Conservation (phyloP, 1,140 invertebrate species). For the Manduca sexta region DNA sequence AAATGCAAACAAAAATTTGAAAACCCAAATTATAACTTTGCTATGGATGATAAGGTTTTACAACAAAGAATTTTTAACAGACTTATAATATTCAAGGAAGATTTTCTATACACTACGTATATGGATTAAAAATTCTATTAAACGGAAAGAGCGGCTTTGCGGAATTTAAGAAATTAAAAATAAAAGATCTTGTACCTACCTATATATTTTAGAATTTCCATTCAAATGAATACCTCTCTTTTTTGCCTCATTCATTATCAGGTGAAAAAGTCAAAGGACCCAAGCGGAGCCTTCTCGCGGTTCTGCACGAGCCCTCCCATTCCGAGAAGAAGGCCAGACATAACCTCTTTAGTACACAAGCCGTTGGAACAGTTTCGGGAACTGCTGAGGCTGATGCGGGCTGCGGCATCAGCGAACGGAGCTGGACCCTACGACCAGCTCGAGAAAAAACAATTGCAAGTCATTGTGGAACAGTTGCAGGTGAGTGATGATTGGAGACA, state of each 20-base stretch:
- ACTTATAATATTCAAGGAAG: too few relatives aligned
- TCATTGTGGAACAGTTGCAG: constrained; percentile 67
- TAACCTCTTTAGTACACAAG: constrained; percentile 85
- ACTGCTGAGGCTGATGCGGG: constrained; percentile 60
- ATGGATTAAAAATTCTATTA: too few relatives aligned
- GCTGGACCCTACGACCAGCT: constrained; percentile 62
- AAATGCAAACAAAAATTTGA: too few relatives aligned
- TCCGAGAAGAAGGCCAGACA: constrained; percentile 84
- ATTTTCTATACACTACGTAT: too few relatives aligned
- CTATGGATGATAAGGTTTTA: too few relatives aligned
- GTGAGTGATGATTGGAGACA: constrained; percentile 22
- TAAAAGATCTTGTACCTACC: too few relatives aligned
- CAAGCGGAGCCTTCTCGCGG: constrained; percentile 78
- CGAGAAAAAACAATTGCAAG: constrained; percentile 64
- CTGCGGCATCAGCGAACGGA: constrained; percentile 53
- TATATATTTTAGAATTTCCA: too few relatives aligned
- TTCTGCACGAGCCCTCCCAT: constrained; percentile 85
- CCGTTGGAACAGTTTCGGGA: constrained; percentile 80
- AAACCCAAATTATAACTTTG: too few relatives aligned
- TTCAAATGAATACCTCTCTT: background rate
- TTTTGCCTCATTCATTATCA: constrained; percentile 17
- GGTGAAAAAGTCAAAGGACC: constrained; percentile 76
- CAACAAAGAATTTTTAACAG: too few relatives aligned
- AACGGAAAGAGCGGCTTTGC: too few relatives aligned
- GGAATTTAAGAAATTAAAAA: too few relatives aligned